Evolutionary conservation across 2,888 invertebrate species (phyloP), one percentile per base, ranked within the genome.

Genomic region (Aquatica leii): DNA sequence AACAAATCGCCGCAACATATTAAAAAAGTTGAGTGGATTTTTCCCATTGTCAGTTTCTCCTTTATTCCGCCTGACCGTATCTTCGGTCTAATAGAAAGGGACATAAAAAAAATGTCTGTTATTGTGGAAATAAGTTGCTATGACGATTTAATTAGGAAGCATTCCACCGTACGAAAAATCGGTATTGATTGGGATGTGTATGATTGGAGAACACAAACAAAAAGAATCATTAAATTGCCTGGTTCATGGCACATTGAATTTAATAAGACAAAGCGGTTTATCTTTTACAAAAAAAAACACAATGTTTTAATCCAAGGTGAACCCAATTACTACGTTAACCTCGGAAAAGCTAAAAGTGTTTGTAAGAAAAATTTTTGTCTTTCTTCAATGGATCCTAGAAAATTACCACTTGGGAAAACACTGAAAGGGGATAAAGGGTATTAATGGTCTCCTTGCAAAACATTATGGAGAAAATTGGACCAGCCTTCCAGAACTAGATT

Each of bases 211-310:
- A 12, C 43, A 2, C 3, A 43, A 5, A 4, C 43, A 43, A 43
- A 43, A 43, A 12, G 43, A 14, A 15, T 18, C 2, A 43, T 43
- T 2, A 43, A 15, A 18, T 15, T 43, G 11, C 43, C 43, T 43
- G 18, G 12, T 12, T 43, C 43, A 43, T 43, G 43, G 43, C 43
- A 43, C 9, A 12, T 43, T 43, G 14, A 43, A 43, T 43, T 43
- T 14, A 43, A 43, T 43, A 9, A 43, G 18, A 15, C 43, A 2
- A 43, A 43, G 15, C 15, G 43, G 11, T 43, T 43, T 43, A 43
- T 43, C 8, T 43, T 43, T 43, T 43, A 43, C 43, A 43, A 43
- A 43, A 43, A 43, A 12, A 15, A 14, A 3, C 5, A 43, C 1
- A 43, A 43, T 43, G 43, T 43, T 12, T 15, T 43, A 12, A 9